Percentiles rank a stretch among this genome's conserved stretches.
Evolutionary conservation across 1,140 invertebrate genomes (phyloP).

Genomic region (Papilio polytes): DNA sequence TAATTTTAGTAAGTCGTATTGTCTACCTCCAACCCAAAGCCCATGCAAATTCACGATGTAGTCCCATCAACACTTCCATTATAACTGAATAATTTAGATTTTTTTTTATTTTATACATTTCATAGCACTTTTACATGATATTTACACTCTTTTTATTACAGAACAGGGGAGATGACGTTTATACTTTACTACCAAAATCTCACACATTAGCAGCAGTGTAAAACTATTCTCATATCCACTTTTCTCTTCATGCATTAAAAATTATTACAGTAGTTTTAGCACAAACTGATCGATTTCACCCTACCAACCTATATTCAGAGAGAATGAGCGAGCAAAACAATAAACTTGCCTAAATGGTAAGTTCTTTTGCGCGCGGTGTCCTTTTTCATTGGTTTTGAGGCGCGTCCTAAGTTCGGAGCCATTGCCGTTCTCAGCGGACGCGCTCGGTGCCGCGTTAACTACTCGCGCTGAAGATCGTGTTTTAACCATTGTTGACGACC

Average conservation of each 20-base stretch:
- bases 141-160: neutral
- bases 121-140: neutral
- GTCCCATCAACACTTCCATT: neutral
- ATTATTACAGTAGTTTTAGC: neutral
- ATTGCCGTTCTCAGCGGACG: conserved; percentile 75
- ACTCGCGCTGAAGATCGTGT: conserved; percentile 82
- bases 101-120: neutral
- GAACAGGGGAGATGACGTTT: neutral
- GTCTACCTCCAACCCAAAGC: conserved; percentile 12
- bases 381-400: conserved; percentile 73
- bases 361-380: conserved; percentile 70
- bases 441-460: conserved; percentile 72
- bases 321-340: conserved; percentile 55
- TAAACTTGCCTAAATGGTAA: conserved; percentile 74
- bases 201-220: neutral
- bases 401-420: conserved; percentile 75
- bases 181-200: neutral
- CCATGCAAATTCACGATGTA: neutral
- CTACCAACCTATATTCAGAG: neutral
- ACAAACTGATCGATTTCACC: neutral
- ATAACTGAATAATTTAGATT: neutral
- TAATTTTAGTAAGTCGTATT: conserved; percentile 1
- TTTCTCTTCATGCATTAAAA: neutral
- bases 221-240: neutral
- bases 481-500: conserved; percentile 83